A percentile compares a stretch with the other conserved stretches of the same genome.
These are phyloP conservation scores for Platysternon megacephalum DNA, from an alignment of 2,113 vertebrate species.

Conservation along the genomic window DNA sequence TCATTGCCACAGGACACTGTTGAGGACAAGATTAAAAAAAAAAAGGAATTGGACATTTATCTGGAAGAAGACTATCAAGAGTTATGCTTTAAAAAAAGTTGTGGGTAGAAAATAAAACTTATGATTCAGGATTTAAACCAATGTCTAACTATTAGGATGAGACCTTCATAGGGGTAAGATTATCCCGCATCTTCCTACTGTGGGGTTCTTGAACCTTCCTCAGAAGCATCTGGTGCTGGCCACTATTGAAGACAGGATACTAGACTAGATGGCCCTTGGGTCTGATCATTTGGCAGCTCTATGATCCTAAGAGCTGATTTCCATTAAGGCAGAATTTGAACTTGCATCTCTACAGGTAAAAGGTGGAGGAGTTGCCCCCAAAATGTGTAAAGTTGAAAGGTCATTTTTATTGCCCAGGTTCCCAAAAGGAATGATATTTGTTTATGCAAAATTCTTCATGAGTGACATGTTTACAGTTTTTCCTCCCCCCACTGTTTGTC, in stretches of 20 bases:
- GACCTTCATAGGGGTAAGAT: neutral
- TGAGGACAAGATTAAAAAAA: neutral
- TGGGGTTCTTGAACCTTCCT: neutral
- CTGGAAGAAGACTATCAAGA: neutral
- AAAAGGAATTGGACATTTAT: neutral
- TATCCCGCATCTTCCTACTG: neutral
- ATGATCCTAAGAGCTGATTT: neutral
- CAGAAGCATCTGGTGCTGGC: neutral
- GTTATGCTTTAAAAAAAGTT: neutral
- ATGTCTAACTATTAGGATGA: neutral
- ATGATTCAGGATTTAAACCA: neutral
- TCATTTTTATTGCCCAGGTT: neutral
- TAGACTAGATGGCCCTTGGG: accelerated
- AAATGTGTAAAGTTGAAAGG: neutral
- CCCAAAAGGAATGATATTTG: neutral
- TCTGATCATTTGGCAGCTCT: neutral
- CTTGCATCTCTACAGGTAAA: neutral
- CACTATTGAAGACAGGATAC: neutral
- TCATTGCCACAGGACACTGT: neutral
- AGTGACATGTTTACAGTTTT: neutral
- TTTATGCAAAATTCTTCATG: neutral
- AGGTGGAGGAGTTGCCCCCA: neutral
- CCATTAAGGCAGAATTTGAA: accelerated
- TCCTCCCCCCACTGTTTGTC: neutral
- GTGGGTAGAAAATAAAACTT: neutral